Evolutionary conservation across 2,797 vertebrate species (phyloP).

Genomic region (Emys orbicularis): DNA sequence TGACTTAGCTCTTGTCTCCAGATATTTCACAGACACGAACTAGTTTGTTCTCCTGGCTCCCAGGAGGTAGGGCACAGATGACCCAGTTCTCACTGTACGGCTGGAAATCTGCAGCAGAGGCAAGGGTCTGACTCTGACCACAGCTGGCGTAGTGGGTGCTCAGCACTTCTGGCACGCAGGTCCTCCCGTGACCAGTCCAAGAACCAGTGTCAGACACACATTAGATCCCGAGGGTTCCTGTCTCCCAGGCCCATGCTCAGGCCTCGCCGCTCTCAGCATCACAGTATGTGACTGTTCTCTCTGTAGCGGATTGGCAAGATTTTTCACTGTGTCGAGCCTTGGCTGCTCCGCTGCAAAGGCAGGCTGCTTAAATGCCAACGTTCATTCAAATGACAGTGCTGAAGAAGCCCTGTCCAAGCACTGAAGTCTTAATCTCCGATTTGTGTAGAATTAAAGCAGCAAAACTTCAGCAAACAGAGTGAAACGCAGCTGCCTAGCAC

Average conservation of each 20-base stretch:
- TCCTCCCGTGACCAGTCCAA: neutral
- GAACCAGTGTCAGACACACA: neutral
- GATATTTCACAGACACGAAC: too few relatives aligned
- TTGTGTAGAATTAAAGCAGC: constrained; percentile 15
- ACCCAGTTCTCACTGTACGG: too few relatives aligned
- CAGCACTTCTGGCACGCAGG: neutral
- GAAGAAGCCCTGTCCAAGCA: constrained; percentile 50
- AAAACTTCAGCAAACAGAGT: neutral
- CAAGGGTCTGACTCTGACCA: too few relatives aligned
- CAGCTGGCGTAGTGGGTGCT: neutral
- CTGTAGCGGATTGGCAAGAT: neutral
- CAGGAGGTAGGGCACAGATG: too few relatives aligned
- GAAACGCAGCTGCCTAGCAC: neutral
- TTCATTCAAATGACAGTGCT: constrained; percentile 60
- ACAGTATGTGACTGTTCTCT: neutral
- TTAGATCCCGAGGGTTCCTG: neutral
- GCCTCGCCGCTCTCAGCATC: neutral
- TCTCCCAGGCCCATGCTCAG: neutral
- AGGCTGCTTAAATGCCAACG: constrained; percentile 68
- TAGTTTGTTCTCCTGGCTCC: too few relatives aligned
- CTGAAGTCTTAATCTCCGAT: constrained; percentile 56
- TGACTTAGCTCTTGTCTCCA: too few relatives aligned
- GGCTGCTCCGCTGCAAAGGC: constrained; percentile 54
- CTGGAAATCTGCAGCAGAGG: too few relatives aligned
- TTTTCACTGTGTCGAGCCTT: neutral